A percentile compares a stretch with the other conserved stretches of the same genome.
Evolutionary conservation across 1,140 invertebrate genomes (phyloP).

Genomic region (Nephila pilipes): DNA sequence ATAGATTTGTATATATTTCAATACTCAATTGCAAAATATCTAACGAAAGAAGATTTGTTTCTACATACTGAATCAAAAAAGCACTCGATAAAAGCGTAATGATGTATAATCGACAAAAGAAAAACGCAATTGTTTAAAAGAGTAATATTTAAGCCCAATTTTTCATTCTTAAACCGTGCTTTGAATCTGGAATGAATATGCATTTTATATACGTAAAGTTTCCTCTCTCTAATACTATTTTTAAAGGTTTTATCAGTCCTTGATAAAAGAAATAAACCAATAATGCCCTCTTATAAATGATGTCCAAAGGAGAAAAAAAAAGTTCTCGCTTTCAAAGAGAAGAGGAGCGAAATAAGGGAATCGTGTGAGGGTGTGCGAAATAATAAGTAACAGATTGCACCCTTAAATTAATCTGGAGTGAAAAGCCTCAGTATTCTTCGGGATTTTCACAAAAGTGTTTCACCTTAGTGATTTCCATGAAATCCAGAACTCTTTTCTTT

Average conservation of each 20-base stretch:
- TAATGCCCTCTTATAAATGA: constrained; percentile 4
- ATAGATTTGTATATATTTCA: too few relatives aligned
- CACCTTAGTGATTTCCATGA: constrained; percentile 75
- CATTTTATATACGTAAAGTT: background rate
- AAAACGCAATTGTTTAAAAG: background rate
- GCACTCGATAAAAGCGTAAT: background rate
- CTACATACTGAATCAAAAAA: too few relatives aligned
- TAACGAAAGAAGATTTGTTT: too few relatives aligned
- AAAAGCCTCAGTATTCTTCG: background rate
- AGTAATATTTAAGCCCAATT: background rate
- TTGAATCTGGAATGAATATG: background rate
- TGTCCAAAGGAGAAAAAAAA: background rate
- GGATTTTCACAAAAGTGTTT: constrained; percentile 65
- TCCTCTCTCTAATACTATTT: too few relatives aligned
- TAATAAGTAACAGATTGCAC: constrained; percentile 54
- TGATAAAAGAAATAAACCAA: background rate
- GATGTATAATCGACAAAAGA: background rate
- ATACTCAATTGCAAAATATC: too few relatives aligned
- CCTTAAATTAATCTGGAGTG: constrained; percentile 70
- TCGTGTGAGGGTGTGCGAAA: background rate
- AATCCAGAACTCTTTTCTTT: constrained; percentile 69
- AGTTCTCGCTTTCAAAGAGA: background rate
- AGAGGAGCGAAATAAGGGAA: background rate
- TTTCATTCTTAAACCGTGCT: background rate
- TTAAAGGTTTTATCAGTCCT: background rate